Evolutionary conservation across 2,888 invertebrate genomes (phyloP), one percentile per base, ranked within the genome.

Genomic region (Cyclophora punctaria): DNA sequence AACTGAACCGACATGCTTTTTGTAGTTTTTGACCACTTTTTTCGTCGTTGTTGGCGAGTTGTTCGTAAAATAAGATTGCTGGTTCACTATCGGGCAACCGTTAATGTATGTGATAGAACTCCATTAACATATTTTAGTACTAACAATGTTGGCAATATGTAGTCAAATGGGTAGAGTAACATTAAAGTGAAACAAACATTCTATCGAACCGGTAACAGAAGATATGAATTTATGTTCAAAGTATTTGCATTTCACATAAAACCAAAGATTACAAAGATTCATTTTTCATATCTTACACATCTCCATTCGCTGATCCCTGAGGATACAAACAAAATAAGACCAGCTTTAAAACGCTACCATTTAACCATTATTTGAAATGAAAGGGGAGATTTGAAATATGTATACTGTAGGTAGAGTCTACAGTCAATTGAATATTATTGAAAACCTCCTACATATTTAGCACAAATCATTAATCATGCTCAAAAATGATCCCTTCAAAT

Each of bases 401-500:
- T n/a, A 76, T 78, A 76, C 73, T 73, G 65, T 52, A 58, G 71
- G 20, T 20, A 73, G 73, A 74, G 80, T 75, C 65, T 69, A 63
- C 72, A 77, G 75, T 80, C 83, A 78, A 81, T 80, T 79, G 77
- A 76, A 44, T 44, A 44, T 44, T 44, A 44, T 34, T 33, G 44
- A 33, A 73, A 74, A 78, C 78, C 80, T 80, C 71, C 76, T 72
- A 72, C 66, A 71, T 71, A 75, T 71, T 75, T 73, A 80, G 76
- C 70, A 67, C 62, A 63, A 63, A 68, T 80, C 87, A 86, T 85
- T 83, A 83, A 87, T 87, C 86, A 88, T 86, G 67, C 51, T 37
- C 37, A 67, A 74, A 77, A 75, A 42, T 41, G 64, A 69, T 62
- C 59, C 53, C 58, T 56, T 54, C 60, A 60, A 65, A 49, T 53